Conservation (phyloP, 2,797 vertebrate species). For the Tokudaia tokunoshimensis region DNA sequence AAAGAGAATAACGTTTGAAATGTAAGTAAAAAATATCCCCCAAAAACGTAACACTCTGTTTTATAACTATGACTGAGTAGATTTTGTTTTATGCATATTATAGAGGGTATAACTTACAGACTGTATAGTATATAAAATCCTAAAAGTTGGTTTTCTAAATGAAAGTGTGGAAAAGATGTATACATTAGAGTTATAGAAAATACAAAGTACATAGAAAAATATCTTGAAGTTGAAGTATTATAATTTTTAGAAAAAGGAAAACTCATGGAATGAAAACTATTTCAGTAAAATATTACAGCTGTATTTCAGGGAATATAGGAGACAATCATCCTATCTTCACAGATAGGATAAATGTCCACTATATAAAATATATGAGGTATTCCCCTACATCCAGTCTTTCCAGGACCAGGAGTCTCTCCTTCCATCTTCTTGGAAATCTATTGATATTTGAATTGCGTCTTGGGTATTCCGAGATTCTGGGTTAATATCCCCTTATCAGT, state of each 20-base stretch:
- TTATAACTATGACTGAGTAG: background rate
- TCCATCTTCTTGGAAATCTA: too few species aligned
- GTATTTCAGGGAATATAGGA: background rate
- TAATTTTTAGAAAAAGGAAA: background rate
- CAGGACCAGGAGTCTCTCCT: too few species aligned
- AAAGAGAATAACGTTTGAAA: too few species aligned
- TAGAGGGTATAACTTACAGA: background rate
- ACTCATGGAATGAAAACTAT: background rate
- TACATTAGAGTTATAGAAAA: background rate
- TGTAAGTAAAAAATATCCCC: too few species aligned
- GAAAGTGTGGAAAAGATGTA: background rate
- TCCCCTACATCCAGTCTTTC: too few species aligned
- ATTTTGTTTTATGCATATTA: background rate
- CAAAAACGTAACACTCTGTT: background rate
- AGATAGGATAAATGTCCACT: background rate
- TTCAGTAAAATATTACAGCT: background rate
- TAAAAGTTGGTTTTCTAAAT: background rate
- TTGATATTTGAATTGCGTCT: too few species aligned
- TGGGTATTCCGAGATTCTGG: too few species aligned
- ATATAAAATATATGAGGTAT: background rate
- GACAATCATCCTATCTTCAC: background rate
- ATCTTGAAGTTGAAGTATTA: background rate
- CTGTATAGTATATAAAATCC: background rate
- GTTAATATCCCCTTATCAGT: too few species aligned
- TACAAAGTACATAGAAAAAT: background rate